Evolutionary conservation across 2,888 invertebrate species (phyloP), one percentile per base, ranked within the genome.

Genomic region (Calephelis perditalis): DNA sequence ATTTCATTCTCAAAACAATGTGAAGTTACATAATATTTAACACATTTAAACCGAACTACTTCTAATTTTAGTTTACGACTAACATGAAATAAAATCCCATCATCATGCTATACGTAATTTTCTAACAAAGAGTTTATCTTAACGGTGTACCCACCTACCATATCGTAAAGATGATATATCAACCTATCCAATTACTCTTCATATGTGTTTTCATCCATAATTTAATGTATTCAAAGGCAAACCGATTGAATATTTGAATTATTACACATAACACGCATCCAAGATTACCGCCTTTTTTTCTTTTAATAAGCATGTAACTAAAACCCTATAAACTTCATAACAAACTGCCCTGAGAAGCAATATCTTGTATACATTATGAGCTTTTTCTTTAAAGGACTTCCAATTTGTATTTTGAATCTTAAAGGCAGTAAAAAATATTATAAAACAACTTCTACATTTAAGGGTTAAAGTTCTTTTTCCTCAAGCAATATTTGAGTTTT

Each of bases 311-410:
- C 77, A 73, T 81, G 84, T 84, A 85, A 83, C 84, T 85, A 86
- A 83, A 85, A 82, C 76, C 81, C 86, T 82, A 90, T 91, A 91
- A 91, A 91, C 82, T 86, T 84, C 84, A 83, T 86, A 89, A 91
- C 87, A 86, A 88, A 91, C 88, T 87, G 87, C 87, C 86, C 82
- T 78, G 78, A 78, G 77, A 74, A 76, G 81, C 87, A 79, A 84
- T 91, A 90, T 91, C 89, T 90, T 84, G 83, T 83, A 77, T 83
- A 87, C 76, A 82, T 90, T 91, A 91, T 86, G 91, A 89, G 86
- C 82, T 81, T 88, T 88, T 88, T 85, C 85, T 82, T 85, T 85
- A 80, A 84, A 35, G 52, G 35, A 52, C 52, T 7, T 52, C 52
- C 35, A 52, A 52, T 52, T 52, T 52, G 26, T 52, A 52, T 52